phyloP scores from a whole-genome alignment of 2,888 invertebrate genomes.

The Prenolepis imparis region DNA sequence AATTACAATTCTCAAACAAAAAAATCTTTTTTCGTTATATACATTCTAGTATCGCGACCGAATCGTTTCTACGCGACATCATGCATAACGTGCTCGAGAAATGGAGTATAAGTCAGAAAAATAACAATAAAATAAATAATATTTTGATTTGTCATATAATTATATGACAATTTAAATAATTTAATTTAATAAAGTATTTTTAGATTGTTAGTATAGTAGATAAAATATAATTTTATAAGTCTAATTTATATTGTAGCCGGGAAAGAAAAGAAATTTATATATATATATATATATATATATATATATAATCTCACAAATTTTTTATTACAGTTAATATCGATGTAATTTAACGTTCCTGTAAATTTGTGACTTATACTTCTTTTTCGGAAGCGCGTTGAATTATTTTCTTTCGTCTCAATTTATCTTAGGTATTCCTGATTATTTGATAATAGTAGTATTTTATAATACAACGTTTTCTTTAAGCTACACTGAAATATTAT shows the following conservation, averaged over 20 bases:
- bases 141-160: neutral
- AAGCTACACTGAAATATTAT: slow-evolving; percentile 51
- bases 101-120: slow-evolving; percentile 16
- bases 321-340: neutral
- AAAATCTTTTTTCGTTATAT: slow-evolving; percentile 11
- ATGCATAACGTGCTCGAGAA: slow-evolving; percentile 22
- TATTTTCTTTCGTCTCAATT: slow-evolving; percentile 26
- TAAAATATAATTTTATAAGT: neutral
- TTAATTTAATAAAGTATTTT: slow-evolving; percentile 11
- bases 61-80: slow-evolving; percentile 1
- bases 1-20: neutral
- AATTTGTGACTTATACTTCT: slow-evolving; percentile 25
- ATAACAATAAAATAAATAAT: neutral
- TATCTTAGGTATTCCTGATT: slow-evolving; percentile 51
- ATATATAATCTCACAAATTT: no score
- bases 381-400: slow-evolving; percentile 28
- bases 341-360: neutral
- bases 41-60: neutral
- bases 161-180: neutral
- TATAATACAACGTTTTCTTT: slow-evolving; percentile 61
- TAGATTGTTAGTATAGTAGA: neutral
- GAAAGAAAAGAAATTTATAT: no score
- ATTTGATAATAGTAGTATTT: slow-evolving; percentile 63
- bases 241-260: no score
- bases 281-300: neutral